Percentiles rank a stretch among this genome's conserved stretches.
phyloP scores from a whole-genome alignment of 1,140 invertebrate species.

The Neuroterus valhalla region DNA sequence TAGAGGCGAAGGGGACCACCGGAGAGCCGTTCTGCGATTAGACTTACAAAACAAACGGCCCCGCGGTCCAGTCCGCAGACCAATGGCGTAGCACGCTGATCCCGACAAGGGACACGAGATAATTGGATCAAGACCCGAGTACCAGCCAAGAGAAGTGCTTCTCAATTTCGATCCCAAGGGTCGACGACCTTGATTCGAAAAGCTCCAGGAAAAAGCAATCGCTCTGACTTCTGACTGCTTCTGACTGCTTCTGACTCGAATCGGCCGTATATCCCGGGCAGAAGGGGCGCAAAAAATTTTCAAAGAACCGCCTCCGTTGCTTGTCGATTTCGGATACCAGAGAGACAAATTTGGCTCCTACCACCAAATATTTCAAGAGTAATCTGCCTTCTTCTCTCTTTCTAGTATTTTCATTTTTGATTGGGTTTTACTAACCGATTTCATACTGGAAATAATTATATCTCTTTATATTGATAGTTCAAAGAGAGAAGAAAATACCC shows the following conservation, averaged over 20 bases:
- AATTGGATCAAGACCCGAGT: slow-evolving; percentile 70
- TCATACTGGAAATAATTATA: no score
- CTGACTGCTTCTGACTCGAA: slow-evolving; percentile 10
- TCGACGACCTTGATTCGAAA: slow-evolving; percentile 49
- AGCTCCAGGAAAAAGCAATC: slow-evolving; percentile 33
- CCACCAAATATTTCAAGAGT: neutral
- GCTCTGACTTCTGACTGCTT: neutral
- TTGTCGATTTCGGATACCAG: slow-evolving; percentile 20
- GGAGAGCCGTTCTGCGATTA: slow-evolving; percentile 69
- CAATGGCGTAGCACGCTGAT: slow-evolving; percentile 72
- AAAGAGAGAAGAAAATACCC: neutral
- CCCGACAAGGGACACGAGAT: slow-evolving; percentile 73
- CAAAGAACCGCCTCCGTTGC: slow-evolving; percentile 22
- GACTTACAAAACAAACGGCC: slow-evolving; percentile 76
- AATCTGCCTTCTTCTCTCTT: slow-evolving; percentile 9
- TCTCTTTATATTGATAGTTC: no score
- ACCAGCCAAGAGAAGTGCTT: slow-evolving; percentile 41
- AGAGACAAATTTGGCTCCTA: slow-evolving; percentile 21
- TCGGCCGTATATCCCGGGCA: slow-evolving; percentile 3
- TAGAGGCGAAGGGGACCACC: slow-evolving; percentile 58
- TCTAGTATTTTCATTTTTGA: neutral
- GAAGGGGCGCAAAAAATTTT: slow-evolving; percentile 22
- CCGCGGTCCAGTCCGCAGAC: slow-evolving; percentile 65
- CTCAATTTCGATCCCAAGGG: slow-evolving; percentile 49
- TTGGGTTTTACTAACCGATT: no score